A percentile compares a stretch with the other conserved stretches of the same genome.
Evolutionary conservation across 2,888 invertebrate genomes (phyloP).

Genomic region (Metopia argyrocephala): DNA sequence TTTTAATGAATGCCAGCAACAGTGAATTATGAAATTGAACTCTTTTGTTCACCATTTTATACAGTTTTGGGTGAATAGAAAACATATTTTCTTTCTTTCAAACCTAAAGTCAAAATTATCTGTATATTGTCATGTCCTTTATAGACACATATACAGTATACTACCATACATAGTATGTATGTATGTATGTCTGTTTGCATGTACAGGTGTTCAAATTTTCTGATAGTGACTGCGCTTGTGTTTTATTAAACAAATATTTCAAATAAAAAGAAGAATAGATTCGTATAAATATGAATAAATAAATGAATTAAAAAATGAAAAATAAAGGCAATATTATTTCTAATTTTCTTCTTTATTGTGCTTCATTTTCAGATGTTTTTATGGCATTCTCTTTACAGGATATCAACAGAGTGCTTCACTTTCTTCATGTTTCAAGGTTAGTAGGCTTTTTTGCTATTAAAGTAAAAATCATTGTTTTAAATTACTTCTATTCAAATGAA

Average conservation of each 20-base stretch:
- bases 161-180: neutral
- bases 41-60: no score
- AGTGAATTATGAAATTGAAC: no score
- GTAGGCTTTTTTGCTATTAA: neutral
- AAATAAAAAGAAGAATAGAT: neutral
- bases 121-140: no score
- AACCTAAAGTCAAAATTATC: no score
- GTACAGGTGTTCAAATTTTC: no score
- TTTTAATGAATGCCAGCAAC: no score
- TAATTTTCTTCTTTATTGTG: neutral
- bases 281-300: neutral
- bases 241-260: neutral
- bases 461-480: conserved; percentile 1
- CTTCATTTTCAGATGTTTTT: neutral
- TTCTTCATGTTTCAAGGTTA: no score
- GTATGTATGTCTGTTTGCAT: neutral
- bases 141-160: no score
- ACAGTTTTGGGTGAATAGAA: no score
- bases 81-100: no score
- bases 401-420: neutral
- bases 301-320: neutral
- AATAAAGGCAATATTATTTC: neutral
- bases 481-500: neutral
- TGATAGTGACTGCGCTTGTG: no score
- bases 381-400: neutral